Conservation (phyloP, 2,888 invertebrate genomes). For the Euzetes globulus region DNA sequence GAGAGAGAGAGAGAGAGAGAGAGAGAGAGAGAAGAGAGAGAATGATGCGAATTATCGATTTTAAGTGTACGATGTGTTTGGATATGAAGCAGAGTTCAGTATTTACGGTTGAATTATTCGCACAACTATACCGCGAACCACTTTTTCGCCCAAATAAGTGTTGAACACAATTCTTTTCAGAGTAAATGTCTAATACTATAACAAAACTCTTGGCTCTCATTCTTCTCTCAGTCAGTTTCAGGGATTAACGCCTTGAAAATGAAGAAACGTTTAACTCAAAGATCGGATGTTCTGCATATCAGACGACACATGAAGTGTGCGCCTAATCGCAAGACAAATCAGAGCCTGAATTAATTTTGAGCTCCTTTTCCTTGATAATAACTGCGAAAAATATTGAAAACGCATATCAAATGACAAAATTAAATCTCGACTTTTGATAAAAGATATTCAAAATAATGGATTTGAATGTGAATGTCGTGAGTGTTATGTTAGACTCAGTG, state of each 20-base stretch:
- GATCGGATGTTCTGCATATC: not conserved
- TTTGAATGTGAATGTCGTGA: not conserved
- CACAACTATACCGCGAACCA: conserved; percentile 20
- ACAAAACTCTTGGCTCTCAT: not conserved
- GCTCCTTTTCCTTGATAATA: not conserved
- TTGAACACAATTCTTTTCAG: not conserved
- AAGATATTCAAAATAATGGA: not conserved
- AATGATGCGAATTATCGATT: conserved; percentile 21
- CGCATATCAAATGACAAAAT: not conserved
- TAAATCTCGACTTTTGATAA: not conserved
- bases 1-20: conserved; percentile 18
- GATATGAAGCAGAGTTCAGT: conserved; percentile 16
- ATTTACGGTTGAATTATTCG: conserved; percentile 16
- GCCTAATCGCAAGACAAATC: not conserved
- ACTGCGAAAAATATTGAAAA: not conserved
- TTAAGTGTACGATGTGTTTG: conserved; percentile 14
- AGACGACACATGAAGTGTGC: not conserved
- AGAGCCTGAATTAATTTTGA: not conserved
- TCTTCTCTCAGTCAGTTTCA: not conserved
- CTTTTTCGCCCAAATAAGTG: conserved; percentile 24
- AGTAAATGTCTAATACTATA: conserved; percentile 6
- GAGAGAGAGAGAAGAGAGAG: conserved; percentile 9
- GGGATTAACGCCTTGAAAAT: not conserved
- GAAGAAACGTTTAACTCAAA: conserved; percentile 7
- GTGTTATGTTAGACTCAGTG: not conserved